These are phyloP conservation scores for Zaprionus camerounensis DNA, from an alignment of 1,140 invertebrate species.

Conservation along the genomic window DNA sequence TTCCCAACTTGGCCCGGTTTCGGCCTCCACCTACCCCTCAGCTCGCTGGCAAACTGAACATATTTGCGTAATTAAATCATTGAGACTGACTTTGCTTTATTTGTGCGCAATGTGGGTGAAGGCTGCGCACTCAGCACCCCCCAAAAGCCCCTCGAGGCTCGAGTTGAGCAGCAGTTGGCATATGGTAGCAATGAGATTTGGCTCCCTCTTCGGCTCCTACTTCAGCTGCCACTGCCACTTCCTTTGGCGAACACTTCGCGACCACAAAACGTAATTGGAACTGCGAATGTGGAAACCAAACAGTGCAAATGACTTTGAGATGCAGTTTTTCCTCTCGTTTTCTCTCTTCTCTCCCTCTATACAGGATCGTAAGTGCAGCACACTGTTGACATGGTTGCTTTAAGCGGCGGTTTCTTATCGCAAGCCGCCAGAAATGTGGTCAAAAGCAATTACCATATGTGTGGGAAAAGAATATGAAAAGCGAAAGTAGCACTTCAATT, in stretches of 20 bases:
- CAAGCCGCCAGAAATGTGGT: neutral
- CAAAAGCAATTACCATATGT: conserved; percentile 2
- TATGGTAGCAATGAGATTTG: conserved; percentile 10
- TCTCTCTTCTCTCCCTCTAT: neutral
- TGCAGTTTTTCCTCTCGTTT: conserved; percentile 40
- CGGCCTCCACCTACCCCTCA: neutral
- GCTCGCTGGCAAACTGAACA: conserved; percentile 27
- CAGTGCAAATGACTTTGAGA: conserved; percentile 63
- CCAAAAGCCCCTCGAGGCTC: neutral
- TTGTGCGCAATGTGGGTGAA: conserved; percentile 33
- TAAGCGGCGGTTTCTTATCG: neutral
- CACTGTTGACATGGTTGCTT: neutral
- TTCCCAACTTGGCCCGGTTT: conserved; percentile 6
- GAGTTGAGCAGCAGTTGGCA: neutral
- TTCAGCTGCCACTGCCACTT: neutral
- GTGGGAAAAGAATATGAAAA: neutral
- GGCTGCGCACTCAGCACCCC: conserved; percentile 9
- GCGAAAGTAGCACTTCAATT: neutral
- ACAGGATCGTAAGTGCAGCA: neutral
- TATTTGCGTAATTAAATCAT: conserved; percentile 72
- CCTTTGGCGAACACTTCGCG: conserved; percentile 34
- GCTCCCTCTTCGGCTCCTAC: neutral
- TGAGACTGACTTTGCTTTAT: conserved; percentile 49
- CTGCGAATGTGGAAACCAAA: conserved; percentile 64
- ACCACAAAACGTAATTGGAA: conserved; percentile 67